Evolutionary conservation across 2,113 vertebrate species (phyloP).

Genomic region (Oceanites oceanicus): DNA sequence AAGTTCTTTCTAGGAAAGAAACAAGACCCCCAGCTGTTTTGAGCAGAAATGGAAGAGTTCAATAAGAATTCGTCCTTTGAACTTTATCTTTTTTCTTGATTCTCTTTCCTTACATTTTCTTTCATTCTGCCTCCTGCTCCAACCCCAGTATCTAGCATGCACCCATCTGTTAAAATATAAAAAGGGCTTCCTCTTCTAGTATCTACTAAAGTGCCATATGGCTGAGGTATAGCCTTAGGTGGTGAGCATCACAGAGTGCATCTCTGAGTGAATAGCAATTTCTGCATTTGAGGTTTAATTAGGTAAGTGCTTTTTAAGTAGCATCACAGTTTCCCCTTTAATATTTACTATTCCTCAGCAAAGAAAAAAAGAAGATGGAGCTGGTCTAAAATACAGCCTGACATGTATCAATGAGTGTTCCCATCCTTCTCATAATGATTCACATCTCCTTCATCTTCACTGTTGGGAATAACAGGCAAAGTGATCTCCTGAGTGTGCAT

Average conservation of each 20-base stretch:
- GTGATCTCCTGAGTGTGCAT: neutral
- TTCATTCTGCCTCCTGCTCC: neutral
- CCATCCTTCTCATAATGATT: neutral
- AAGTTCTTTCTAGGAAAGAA: neutral
- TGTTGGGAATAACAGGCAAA: neutral
- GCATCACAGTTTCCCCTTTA: neutral
- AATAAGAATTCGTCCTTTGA: neutral
- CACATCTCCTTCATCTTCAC: neutral
- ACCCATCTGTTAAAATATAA: slow-evolving; percentile 52
- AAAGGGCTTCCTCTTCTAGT: slow-evolving; percentile 11
- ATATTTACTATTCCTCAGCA: neutral
- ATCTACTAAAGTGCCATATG: slow-evolving; percentile 56
- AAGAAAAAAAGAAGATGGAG: neutral
- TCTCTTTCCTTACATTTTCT: neutral
- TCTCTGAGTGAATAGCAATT: neutral
- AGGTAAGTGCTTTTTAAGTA: slow-evolving; percentile 48
- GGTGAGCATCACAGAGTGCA: neutral
- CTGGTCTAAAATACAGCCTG: neutral
- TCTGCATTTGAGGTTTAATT: slow-evolving; percentile 46
- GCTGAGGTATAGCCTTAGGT: slow-evolving; percentile 47
- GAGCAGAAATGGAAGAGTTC: neutral
- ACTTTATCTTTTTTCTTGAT: neutral
- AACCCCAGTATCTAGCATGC: neutral
- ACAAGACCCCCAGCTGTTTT: neutral
- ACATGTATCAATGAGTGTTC: neutral